Evolutionary conservation across 2,113 vertebrate genomes (phyloP).

Genomic region (Triplophysa rosa): DNA sequence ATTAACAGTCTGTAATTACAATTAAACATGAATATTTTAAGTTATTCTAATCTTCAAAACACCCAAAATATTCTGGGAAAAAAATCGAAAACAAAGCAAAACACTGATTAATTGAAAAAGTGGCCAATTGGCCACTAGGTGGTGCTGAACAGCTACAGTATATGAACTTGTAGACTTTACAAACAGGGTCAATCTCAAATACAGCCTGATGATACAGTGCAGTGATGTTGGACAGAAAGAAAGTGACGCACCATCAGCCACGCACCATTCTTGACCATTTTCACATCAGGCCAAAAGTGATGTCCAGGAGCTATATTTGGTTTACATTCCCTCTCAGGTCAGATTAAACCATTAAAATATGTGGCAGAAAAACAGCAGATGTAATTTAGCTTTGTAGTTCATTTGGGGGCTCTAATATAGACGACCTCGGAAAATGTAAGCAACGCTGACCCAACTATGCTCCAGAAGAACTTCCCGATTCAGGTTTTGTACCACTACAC

Average conservation of each 20-base stretch:
- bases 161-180: not conserved
- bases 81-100: not conserved
- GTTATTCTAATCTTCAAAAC: not conserved
- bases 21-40: not conserved
- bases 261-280: not conserved
- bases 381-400: no score
- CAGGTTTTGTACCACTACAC: no score
- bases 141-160: constrained; percentile 38
- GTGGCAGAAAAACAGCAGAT: no score
- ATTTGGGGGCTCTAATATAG: no score
- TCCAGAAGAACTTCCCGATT: no score
- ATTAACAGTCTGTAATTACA: not conserved
- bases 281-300: not conserved
- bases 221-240: not conserved
- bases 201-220: not conserved
- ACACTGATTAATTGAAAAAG: not conserved
- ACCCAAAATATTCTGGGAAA: no score
- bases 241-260: not conserved
- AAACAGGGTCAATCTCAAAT: not conserved
- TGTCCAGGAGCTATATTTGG: no score
- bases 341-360: no score
- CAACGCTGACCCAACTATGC: no score
- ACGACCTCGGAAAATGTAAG: no score
- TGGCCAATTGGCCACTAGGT: constrained; percentile 36
- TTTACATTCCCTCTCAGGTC: no score